phyloP scores from a whole-genome alignment of 1,140 invertebrate genomes.

The Procambarus virginalis region DNA sequence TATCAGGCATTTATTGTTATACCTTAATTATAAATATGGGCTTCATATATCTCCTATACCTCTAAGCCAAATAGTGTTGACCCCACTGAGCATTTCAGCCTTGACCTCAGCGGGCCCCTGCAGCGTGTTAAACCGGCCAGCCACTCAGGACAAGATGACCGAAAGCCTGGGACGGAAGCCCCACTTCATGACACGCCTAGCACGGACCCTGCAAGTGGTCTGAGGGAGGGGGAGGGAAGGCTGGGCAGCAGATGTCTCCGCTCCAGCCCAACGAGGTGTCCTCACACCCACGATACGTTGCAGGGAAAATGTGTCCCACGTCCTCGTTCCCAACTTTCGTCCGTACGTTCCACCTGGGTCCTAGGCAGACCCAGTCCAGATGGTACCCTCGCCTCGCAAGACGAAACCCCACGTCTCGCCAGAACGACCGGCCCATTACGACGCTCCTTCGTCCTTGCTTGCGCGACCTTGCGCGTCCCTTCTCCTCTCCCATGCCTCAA shows the following conservation, averaged over 20 bases:
- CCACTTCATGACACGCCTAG: constrained; percentile 48
- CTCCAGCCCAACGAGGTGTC: constrained; percentile 29
- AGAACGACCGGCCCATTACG: constrained; percentile 38
- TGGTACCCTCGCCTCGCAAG: constrained; percentile 43
- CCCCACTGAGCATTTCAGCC: constrained; percentile 55
- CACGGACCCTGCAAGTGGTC: constrained; percentile 55
- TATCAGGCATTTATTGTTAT: constrained; percentile 36
- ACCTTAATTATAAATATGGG: constrained; percentile 51
- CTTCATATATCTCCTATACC: constrained; percentile 61
- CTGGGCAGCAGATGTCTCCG: constrained; percentile 37
- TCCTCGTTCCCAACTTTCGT: constrained; percentile 49
- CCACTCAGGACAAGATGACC: constrained; percentile 40
- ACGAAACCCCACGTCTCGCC: constrained; percentile 49
- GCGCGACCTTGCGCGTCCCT: constrained; percentile 61
- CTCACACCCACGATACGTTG: constrained; percentile 51
- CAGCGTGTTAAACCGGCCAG: constrained; percentile 43
- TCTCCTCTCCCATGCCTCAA: constrained; percentile 61
- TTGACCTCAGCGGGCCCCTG: constrained; percentile 44
- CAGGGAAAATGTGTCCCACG: constrained; percentile 60
- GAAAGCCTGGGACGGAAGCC: constrained; percentile 39
- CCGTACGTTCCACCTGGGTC: constrained; percentile 27
- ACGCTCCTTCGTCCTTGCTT: constrained; percentile 51
- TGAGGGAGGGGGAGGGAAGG: constrained; percentile 38
- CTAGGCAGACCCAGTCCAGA: constrained; percentile 12
- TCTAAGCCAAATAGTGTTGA: constrained; percentile 58